A percentile compares a stretch with the other conserved stretches of the same genome.
These are phyloP conservation scores for Leptonema lineaticorne DNA, from an alignment of 1,140 invertebrate genomes.

Conservation along the genomic window DNA sequence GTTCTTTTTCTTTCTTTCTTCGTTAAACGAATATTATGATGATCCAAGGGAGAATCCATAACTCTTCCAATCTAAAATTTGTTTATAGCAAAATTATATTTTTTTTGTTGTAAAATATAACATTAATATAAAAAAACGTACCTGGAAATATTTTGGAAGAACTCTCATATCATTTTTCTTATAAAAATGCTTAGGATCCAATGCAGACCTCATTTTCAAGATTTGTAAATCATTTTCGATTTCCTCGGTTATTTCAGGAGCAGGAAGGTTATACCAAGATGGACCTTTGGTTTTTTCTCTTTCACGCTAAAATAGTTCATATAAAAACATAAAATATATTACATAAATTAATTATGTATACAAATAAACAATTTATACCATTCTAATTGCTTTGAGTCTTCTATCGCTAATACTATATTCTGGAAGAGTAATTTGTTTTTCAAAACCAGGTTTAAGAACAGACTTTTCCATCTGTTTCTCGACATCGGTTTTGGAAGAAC, in stretches of 20 bases:
- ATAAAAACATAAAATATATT: constrained; percentile 10
- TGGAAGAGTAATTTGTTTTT: constrained; percentile 63
- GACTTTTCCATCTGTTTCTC: constrained; percentile 64
- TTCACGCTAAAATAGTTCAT: constrained; percentile 53
- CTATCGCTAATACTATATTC: constrained; percentile 62
- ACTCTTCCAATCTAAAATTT: constrained; percentile 69
- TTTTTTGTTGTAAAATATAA: too few species aligned
- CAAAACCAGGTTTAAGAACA: constrained; percentile 66
- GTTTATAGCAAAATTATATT: background rate
- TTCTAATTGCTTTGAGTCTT: constrained; percentile 60
- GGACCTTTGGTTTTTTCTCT: constrained; percentile 78
- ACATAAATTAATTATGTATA: background rate
- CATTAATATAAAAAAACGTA: constrained; percentile 46
- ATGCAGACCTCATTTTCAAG: constrained; percentile 86
- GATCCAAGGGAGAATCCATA: constrained; percentile 70
- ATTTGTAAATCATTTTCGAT: constrained; percentile 82
- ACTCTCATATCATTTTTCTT: constrained; percentile 87
- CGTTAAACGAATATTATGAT: constrained; percentile 74
- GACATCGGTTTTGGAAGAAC: constrained; percentile 55
- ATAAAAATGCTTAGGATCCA: constrained; percentile 92
- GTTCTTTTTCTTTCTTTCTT: constrained; percentile 86
- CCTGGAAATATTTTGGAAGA: constrained; percentile 91
- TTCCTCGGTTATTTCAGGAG: constrained; percentile 86
- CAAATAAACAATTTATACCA: constrained; percentile 49
- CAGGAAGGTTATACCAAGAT: constrained; percentile 84